Evolutionary conservation across 2,888 invertebrate genomes (phyloP), one percentile per base, ranked within the genome.

Genomic region (Pimpla rufipes): DNA sequence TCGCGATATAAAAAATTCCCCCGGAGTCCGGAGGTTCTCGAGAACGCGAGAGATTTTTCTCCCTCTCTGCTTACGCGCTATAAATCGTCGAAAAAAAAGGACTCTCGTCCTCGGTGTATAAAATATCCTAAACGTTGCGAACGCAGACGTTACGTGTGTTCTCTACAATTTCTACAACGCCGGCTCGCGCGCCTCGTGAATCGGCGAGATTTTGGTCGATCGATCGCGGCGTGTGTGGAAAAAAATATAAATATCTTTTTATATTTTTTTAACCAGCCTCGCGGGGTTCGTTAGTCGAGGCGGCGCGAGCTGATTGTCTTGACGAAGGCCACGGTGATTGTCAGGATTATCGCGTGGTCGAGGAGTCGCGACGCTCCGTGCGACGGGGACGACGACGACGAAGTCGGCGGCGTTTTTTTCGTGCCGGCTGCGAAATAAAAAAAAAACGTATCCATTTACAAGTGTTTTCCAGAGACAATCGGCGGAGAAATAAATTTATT

Each of bases 211-310:
- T 18, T n/a, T n/a, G n/a, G 66, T 76, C 57, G 57, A 71, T 57
- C 57, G 23, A 57, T 76, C 52, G n/a, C n/a, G 29, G 75, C 55
- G 40, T 75, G 42, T 84, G 81, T 80, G 21, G 7, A 1, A 5
- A 47, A 85, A 86, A 86, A 86, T 85, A 84, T 74, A 85, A 80
- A 85, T 83, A 83, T 83, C 79, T n/a, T n/a, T n/a, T n/a, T n/a
- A n/a, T 52, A 52, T 77, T 80, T 50, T 62, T 59, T 47, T 57
- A 52, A 70, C 23, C 13, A 18, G 37, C 59, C n/a, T n/a, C 3
- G 29, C 29, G 2, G 29, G 29, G 66, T 66, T 73, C 50, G 35
- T 79, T 81, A 79, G 64, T 80, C 75, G 55, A 66, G 13, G 66
- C 29, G 74, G 37, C 68, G 62, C 62, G 66, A 35, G 40, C 71